Percentiles rank a stretch among this genome's conserved stretches.
Evolutionary conservation across 2,113 vertebrate species (phyloP).

Genomic region (Paramormyrops kingsleyae): DNA sequence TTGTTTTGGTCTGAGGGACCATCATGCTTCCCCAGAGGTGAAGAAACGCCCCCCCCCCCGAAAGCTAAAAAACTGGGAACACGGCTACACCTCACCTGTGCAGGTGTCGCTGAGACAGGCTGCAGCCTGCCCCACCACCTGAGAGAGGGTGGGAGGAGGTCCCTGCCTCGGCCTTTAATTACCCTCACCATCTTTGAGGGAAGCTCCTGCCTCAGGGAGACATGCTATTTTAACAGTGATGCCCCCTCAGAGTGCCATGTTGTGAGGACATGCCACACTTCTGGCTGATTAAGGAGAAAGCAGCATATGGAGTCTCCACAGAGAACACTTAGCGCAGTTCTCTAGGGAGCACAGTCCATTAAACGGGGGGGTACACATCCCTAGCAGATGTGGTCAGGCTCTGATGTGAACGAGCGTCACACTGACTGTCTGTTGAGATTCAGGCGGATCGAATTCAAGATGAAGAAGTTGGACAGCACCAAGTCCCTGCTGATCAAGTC

Average conservation of each 20-base stretch:
- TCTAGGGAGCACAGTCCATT: background rate
- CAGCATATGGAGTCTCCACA: background rate
- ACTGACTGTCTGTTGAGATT: constrained; percentile 13
- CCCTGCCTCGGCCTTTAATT: background rate
- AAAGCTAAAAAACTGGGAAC: background rate
- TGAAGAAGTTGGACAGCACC: constrained; percentile 76
- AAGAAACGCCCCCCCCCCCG: background rate
- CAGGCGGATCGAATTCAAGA: constrained; percentile 73
- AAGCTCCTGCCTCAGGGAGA: background rate
- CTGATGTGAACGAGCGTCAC: background rate
- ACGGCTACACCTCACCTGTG: background rate
- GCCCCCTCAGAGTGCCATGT: background rate
- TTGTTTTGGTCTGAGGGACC: background rate
- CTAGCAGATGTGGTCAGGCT: background rate
- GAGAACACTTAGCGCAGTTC: background rate
- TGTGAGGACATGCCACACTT: background rate
- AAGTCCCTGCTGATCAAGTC: constrained; percentile 73
- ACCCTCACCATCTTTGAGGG: background rate
- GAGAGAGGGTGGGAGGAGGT: background rate
- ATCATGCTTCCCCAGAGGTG: background rate
- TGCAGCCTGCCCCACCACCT: background rate
- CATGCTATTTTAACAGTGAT: background rate
- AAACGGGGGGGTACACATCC: background rate
- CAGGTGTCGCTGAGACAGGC: background rate
- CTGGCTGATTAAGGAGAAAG: background rate